Percentiles rank a stretch among this genome's conserved stretches.
Conservation (phyloP, 1,140 invertebrate genomes). For the Caerostris darwini region DNA sequence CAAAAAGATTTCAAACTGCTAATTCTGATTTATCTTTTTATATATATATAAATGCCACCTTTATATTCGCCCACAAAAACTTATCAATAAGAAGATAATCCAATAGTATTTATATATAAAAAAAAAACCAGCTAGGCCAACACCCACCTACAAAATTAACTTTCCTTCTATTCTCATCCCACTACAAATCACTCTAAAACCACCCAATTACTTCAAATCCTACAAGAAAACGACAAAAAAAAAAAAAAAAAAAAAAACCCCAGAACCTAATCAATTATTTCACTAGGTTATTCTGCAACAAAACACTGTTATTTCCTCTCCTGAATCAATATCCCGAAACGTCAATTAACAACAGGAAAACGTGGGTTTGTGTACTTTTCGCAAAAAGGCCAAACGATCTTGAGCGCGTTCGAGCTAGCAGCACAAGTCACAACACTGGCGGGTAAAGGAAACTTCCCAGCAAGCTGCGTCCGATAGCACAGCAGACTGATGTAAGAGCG, state of each 20-base stretch:
- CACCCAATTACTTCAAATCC: neutral
- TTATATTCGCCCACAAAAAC: too few species aligned
- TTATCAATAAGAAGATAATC: too few species aligned
- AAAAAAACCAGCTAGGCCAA: neutral
- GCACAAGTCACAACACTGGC: neutral
- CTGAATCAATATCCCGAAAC: conserved; percentile 5
- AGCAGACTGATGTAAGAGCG: conserved; percentile 10
- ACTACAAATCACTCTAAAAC: neutral
- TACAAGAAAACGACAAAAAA: neutral
- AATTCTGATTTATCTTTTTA: too few species aligned
- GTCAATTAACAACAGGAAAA: conserved; percentile 27
- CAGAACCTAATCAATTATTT: neutral
- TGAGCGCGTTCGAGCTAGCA: neutral
- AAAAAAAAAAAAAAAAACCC: too few species aligned
- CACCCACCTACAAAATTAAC: neutral
- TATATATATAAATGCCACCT: too few species aligned
- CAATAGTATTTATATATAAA: too few species aligned
- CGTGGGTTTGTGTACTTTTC: conserved; percentile 2
- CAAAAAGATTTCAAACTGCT: too few species aligned
- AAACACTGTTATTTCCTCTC: neutral
- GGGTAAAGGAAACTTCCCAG: conserved; percentile 33
- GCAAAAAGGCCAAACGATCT: conserved; percentile 8
- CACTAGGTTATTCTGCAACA: neutral
- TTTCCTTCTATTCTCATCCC: neutral
- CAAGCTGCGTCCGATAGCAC: neutral